Percentiles rank a stretch among this genome's conserved stretches.
Evolutionary conservation across 2,888 invertebrate genomes (phyloP).

Genomic region (Orchesellides sinensis): DNA sequence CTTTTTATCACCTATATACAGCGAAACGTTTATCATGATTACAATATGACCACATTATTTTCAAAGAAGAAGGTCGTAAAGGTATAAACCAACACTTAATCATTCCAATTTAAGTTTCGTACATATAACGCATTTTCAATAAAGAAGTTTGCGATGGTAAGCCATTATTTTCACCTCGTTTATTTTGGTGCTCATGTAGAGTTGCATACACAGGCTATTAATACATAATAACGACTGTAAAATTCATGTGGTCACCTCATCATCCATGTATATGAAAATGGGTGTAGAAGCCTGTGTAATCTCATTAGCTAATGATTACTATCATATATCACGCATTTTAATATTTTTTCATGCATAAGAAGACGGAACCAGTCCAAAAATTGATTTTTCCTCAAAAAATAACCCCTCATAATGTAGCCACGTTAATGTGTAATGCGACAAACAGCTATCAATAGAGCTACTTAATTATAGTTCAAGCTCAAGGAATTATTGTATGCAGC

Average conservation of each 20-base stretch:
- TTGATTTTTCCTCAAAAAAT: conserved; percentile 6
- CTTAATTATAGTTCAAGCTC: conserved; percentile 53
- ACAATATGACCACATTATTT: not conserved
- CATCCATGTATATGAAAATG: conserved; percentile 55
- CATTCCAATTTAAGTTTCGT: not conserved
- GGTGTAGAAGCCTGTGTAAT: conserved; percentile 64
- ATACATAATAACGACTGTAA: not conserved
- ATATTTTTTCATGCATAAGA: conserved; percentile 37
- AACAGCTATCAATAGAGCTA: conserved; percentile 49
- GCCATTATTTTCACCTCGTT: conserved; percentile 47
- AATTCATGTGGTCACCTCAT: not conserved
- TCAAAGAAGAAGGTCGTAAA: not conserved
- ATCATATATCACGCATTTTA: conserved; percentile 63
- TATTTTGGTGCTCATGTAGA: conserved; percentile 24
- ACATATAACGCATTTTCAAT: not conserved
- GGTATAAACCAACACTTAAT: not conserved
- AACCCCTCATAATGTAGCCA: not conserved
- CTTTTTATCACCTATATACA: too few relatives aligned
- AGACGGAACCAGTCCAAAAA: conserved; percentile 62
- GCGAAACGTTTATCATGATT: too few relatives aligned
- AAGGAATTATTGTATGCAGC: conserved; percentile 21
- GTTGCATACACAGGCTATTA: conserved; percentile 35
- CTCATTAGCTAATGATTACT: conserved; percentile 66
- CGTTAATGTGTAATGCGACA: not conserved
- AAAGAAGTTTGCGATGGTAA: not conserved